Evolutionary conservation across 2,888 invertebrate genomes (phyloP), one percentile per base, ranked within the genome.

Genomic region (Brachyptera putata): DNA sequence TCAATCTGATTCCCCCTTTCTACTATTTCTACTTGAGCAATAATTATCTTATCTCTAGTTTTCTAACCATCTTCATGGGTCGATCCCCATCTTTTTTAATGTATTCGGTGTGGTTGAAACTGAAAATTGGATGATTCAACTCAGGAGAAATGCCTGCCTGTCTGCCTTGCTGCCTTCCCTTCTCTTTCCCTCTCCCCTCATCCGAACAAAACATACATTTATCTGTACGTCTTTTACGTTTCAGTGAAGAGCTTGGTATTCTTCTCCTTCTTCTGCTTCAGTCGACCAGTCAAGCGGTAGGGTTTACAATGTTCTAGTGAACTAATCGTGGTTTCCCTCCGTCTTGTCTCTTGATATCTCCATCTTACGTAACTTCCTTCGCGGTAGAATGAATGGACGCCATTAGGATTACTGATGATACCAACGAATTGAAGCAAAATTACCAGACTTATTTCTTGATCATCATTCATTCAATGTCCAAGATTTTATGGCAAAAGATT

Each of bases 371-470:
- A 11, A 3, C 34, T 50, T n/a, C 30, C 18, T 24, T 22, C 34
- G 11, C 34, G 21, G 3, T 18, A 22, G 11, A 25, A 53, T 53
- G 53, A 22, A 53, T 53, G 53, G 34, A 34, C 53, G 18, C 53
- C 53, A 53, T 53, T 53, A 53, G 53, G 53, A 53, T 53, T 53
- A 53, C 53, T 36, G 53, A 53, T 53, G 53, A 53, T 53, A 22
- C 53, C 53, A 36, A 36, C 18, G 34, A 18, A 53, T 53, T 53
- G 53, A 34, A 53, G 18, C 13, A 34, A 37, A 53, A 53, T 53
- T 53, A 53, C 53, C 16, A 36, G 34, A 53, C 53, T 53, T 36
- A 53, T 53, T 53, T 36, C 21, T 34, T 18, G 36, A 34, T 53
- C 53, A 36, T 34, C 53, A 36, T 53, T 36, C 53, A 36, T 53